Evolutionary conservation across 2,797 vertebrate species (phyloP).

Genomic region (Lagodon rhomboides): DNA sequence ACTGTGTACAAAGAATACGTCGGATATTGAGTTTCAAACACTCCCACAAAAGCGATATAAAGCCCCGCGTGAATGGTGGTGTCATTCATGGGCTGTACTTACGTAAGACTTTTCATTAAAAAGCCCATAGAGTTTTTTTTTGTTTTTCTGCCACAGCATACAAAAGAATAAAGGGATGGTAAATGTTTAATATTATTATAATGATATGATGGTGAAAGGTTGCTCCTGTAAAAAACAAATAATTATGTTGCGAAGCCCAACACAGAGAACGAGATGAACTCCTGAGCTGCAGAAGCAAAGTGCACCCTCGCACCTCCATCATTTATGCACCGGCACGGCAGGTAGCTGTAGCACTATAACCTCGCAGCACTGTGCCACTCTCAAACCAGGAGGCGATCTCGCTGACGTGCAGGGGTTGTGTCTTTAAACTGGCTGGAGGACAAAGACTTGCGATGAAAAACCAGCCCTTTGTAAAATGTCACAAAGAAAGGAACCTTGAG

Average conservation of each 20-base stretch:
- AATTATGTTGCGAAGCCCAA: constrained; percentile 22
- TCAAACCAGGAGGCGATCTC: constrained; percentile 32
- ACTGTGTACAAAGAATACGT: constrained; percentile 80
- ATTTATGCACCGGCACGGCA: constrained; percentile 38
- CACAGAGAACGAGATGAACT: constrained; percentile 29
- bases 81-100: constrained; percentile 73
- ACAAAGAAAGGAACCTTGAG: constrained; percentile 42
- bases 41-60: constrained; percentile 68
- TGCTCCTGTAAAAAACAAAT: background rate
- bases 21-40: constrained; percentile 82
- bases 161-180: background rate
- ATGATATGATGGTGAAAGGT: constrained; percentile 6
- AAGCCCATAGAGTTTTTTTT: constrained; percentile 31
- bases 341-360: constrained; percentile 31
- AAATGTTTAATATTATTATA: constrained; percentile 12
- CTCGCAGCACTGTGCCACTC: constrained; percentile 10
- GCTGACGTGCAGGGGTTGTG: background rate
- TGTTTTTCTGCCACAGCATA: constrained; percentile 8
- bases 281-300: constrained; percentile 31
- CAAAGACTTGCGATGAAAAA: constrained; percentile 50
- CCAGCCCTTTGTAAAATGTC: constrained; percentile 65
- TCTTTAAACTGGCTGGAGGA: constrained; percentile 45
- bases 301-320: constrained; percentile 34
- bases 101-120: constrained; percentile 65
- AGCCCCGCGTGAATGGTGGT: constrained; percentile 63